Evolutionary conservation across 2,888 invertebrate genomes (phyloP).

Genomic region (Phorcus lineatus): DNA sequence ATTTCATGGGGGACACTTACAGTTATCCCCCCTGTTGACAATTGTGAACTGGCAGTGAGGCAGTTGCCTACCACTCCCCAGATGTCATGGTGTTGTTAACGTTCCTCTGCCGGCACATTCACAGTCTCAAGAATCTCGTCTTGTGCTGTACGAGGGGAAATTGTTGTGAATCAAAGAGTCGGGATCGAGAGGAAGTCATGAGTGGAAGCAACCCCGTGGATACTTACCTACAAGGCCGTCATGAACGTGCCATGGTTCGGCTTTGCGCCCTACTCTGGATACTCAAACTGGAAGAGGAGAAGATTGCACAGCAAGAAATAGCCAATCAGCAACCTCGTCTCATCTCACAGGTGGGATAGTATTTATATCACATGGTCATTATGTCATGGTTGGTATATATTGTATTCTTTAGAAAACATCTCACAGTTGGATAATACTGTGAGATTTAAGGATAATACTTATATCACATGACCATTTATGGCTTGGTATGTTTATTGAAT

Average conservation of each 20-base stretch:
- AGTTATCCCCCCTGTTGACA: neutral
- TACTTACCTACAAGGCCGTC: slow-evolving; percentile 56
- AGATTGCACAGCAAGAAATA: slow-evolving; percentile 25
- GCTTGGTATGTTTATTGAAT: no score
- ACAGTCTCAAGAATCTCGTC: neutral
- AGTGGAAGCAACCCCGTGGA: slow-evolving; percentile 49
- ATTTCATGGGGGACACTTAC: neutral
- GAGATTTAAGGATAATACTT: neutral
- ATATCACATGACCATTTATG: neutral
- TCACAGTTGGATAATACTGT: no score
- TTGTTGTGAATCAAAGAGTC: neutral
- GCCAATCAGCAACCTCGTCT: neutral
- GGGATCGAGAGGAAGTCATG: slow-evolving; percentile 32
- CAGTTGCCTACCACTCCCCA: neutral
- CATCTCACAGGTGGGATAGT: neutral
- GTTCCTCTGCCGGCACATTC: neutral
- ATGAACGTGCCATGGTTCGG: slow-evolving; percentile 68
- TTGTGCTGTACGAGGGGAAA: slow-evolving; percentile 5
- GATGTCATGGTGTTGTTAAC: slow-evolving; percentile 23
- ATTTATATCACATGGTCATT: neutral
- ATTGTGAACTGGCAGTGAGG: neutral
- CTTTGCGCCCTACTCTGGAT: slow-evolving; percentile 70
- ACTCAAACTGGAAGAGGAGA: slow-evolving; percentile 64
- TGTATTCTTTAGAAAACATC: no score
- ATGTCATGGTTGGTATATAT: no score